Conservation (phyloP, 2,113 vertebrate species). For the Lagopus leucura region DNA sequence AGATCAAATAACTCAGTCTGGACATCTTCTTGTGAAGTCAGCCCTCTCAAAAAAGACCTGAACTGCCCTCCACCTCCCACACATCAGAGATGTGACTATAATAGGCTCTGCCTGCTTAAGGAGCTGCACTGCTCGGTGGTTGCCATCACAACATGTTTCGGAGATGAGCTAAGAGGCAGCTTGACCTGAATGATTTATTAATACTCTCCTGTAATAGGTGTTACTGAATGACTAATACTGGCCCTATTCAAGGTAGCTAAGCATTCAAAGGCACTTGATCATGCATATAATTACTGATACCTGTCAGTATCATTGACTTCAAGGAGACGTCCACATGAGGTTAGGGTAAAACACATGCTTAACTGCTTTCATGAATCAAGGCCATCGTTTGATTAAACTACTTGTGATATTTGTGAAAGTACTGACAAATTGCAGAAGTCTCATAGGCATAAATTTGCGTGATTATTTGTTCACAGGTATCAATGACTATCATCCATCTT, state of each 20-base stretch:
- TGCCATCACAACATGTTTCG: conserved; percentile 6
- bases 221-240: background rate
- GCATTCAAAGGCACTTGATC: background rate
- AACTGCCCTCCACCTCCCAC: background rate
- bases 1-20: background rate
- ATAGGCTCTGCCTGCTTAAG: background rate
- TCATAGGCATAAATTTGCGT: background rate
- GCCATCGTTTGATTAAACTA: background rate
- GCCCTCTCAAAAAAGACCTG: background rate
- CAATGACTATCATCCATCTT: background rate
- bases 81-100: background rate
- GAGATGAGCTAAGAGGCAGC: conserved; percentile 22
- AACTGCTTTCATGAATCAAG: background rate
- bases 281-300: background rate
- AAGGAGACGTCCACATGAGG: background rate
- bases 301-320: background rate
- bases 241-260: background rate
- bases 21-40: background rate
- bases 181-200: conserved; percentile 11
- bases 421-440: background rate
- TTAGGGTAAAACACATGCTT: background rate
- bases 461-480: background rate
- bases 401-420: background rate
- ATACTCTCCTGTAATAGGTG: conserved; percentile 18
- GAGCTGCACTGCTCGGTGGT: background rate